These are phyloP conservation scores for Himalopsyche phryganea DNA, from an alignment of 1,140 invertebrate genomes.

Conservation along the genomic window DNA sequence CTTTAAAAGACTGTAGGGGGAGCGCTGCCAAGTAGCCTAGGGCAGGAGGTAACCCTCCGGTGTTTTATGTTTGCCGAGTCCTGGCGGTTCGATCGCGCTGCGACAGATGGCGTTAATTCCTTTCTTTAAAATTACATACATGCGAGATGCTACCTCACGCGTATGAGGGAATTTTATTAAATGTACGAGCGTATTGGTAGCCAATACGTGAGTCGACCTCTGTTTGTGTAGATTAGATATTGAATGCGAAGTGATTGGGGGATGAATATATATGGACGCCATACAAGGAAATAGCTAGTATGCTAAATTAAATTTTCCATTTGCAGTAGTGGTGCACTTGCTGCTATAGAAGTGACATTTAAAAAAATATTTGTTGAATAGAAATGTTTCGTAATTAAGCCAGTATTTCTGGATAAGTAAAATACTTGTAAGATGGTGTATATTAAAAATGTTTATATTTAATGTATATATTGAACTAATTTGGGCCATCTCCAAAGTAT, in stretches of 20 bases:
- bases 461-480: too few species aligned
- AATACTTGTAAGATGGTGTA: too few species aligned
- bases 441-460: too few species aligned
- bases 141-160: constrained; percentile 7
- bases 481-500: too few species aligned
- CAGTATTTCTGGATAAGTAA: too few species aligned
- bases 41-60: constrained; percentile 20
- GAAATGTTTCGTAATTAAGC: too few species aligned
- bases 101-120: constrained; percentile 35
- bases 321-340: too few species aligned
- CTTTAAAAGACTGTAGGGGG: constrained; percentile 12
- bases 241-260: constrained; percentile 10
- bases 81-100: constrained; percentile 6
- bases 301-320: too few species aligned
- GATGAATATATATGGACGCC: not conserved
- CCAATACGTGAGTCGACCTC: not conserved
- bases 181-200: constrained; percentile 1
- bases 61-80: constrained; percentile 18
- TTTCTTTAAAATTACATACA: constrained; percentile 35
- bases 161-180: constrained; percentile 28
- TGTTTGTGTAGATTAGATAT: constrained; percentile 10
- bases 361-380: too few species aligned
- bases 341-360: too few species aligned
- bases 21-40: constrained; percentile 7
- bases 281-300: too few species aligned